Conservation (phyloP, 2,888 invertebrate genomes). For the Ophioninae sp. region DNA sequence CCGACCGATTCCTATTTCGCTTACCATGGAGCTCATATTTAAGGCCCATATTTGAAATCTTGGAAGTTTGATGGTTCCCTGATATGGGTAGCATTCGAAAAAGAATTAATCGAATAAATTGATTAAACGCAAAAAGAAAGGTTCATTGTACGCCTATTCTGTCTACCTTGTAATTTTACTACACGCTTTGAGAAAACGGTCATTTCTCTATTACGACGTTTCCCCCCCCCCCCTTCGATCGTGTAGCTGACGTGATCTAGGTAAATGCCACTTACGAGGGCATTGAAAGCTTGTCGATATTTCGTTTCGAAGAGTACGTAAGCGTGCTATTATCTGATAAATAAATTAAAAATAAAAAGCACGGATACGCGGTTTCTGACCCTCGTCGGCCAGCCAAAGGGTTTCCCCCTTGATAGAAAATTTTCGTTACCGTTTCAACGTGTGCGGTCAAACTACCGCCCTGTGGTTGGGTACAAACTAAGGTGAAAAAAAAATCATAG, state of each 20-base stretch:
- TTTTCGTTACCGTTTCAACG: neutral
- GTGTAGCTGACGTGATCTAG: neutral
- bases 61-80: neutral
- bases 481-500: constrained; percentile 30
- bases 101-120: neutral
- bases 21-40: neutral
- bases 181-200: neutral
- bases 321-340: constrained; percentile 28
- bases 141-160: neutral
- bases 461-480: constrained; percentile 6
- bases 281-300: constrained; percentile 10
- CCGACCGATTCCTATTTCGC: neutral
- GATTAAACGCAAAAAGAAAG: neutral
- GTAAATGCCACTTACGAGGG: neutral
- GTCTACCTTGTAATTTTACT: neutral
- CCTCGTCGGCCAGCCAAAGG: neutral
- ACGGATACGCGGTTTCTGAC: constrained; percentile 14
- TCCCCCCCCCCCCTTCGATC: neutral
- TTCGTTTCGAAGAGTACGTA: constrained; percentile 15
- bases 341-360: constrained; percentile 52
- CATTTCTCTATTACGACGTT: neutral
- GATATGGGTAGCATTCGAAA: neutral
- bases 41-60: neutral
- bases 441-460: constrained; percentile 4
- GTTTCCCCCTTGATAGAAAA: constrained; percentile 32